Base-by-base conservation (phyloP, 1,140 invertebrate species). In the Cheumatopsyche charites region DNA sequence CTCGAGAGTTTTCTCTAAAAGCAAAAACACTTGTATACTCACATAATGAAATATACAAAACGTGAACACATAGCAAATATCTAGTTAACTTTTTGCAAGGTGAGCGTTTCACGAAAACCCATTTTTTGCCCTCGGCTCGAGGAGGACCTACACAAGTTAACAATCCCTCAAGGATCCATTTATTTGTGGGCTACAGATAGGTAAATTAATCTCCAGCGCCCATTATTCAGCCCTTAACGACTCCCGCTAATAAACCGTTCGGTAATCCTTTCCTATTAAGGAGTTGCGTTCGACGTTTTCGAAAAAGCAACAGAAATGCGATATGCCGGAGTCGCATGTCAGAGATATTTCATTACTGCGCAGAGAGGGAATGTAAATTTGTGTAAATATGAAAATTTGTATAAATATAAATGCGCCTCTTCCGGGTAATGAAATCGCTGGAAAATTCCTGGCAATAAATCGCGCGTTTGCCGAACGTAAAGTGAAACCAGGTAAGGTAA, bases 131-230 rank as follows among this genome's bases (percentile, higher is more conserved):
- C 9, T 36, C 9, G 9, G 29, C 9, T 36, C 29, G 29, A 36
- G 29, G 29, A 36, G 3, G 29, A 58, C 55, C 55, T 15, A 13
- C 43, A 13, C 55, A 58, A 58, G 11, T 15, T 15, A 42, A 71
- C 70, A 67, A 72, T 72, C 49, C 70, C 70, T 72, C 25, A 58
- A 66, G 70, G 70, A 72, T 72, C 70, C 69, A 72, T 72, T 66
- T 67, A 61, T 72, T 72, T 67, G 45, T 26, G 9, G 26, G 23
- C 52, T 41, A 58, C 43, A 52, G 70, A 72, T 66, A 67, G 70
- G 70, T 66, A 72, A 66, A 72, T 72, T 72, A 72, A 72, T 72
- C 70, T 72, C 70, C 36, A n/a, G 70, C 36, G 70, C 62, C 70
- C 70, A 72, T 72, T 72, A 72, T 66, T 72, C 52, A 66, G 70